These are phyloP conservation scores for Chymomyza costata DNA, from an alignment of 1,140 invertebrate genomes.

Conservation along the genomic window DNA sequence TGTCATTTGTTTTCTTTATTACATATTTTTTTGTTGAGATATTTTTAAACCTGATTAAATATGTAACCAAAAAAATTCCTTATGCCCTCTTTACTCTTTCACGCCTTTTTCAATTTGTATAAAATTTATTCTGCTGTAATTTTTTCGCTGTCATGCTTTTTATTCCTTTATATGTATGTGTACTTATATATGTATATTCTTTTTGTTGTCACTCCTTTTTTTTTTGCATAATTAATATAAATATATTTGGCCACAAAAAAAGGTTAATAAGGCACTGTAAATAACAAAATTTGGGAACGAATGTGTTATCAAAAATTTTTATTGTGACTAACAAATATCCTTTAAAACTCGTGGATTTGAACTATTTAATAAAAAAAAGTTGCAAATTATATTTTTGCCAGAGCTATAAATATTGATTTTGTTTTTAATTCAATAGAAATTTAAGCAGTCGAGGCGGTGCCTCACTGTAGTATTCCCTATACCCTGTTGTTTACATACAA, in stretches of 20 bases:
- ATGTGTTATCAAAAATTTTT: too few species aligned
- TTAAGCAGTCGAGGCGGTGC: too few species aligned
- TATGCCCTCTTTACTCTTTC: constrained; percentile 37
- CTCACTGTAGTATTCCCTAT: too few species aligned
- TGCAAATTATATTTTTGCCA: constrained; percentile 52
- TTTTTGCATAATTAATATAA: constrained; percentile 64
- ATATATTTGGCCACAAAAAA: constrained; percentile 15
- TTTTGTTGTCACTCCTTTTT: constrained; percentile 19
- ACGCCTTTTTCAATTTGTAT: constrained; percentile 60
- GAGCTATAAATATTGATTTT: background rate
- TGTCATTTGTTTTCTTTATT: background rate
- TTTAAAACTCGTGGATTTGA: constrained; percentile 38
- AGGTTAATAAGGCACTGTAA: too few species aligned
- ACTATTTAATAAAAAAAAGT: constrained; percentile 51
- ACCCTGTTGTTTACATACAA: too few species aligned
- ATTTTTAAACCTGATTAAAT: constrained; percentile 67
- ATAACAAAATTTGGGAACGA: too few species aligned
- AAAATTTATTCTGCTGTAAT: constrained; percentile 64
- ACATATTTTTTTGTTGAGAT: constrained; percentile 28
- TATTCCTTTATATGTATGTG: too few species aligned
- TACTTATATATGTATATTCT: too few species aligned
- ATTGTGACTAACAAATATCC: too few species aligned
- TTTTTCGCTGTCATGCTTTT: constrained; percentile 33
- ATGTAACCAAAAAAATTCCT: constrained; percentile 41
- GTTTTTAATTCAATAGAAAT: too few species aligned